Percentiles rank a stretch among this genome's conserved stretches.
These are phyloP conservation scores for Nasonovia ribisnigri DNA, from an alignment of 2,888 invertebrate species.

Conservation along the genomic window DNA sequence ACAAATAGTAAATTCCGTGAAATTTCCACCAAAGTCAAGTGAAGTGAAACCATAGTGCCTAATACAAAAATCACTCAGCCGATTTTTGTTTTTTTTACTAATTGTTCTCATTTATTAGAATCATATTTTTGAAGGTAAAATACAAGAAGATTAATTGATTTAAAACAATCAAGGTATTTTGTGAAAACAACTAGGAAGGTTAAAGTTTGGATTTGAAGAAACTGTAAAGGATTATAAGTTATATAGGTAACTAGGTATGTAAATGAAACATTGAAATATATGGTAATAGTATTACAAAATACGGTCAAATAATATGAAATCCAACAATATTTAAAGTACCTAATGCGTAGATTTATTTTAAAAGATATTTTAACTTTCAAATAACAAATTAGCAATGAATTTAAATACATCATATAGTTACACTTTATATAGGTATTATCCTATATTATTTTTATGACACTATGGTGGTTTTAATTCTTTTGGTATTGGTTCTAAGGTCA, in stretches of 20 bases:
- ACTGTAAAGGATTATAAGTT: not conserved
- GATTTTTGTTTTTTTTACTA: conserved; percentile 15
- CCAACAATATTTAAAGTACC: not conserved
- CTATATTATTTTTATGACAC: not conserved
- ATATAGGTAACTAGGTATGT: not conserved
- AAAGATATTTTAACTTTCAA: not conserved
- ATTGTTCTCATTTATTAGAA: not conserved
- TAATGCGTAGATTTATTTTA: not conserved
- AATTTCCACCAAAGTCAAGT: not conserved
- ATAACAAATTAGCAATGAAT: not conserved
- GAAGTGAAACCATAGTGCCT: not conserved
- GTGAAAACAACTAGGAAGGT: conserved; percentile 29
- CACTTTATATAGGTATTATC: not conserved
- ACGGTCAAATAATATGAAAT: not conserved
- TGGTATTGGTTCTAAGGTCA: conserved; percentile 40
- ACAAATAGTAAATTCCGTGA: not conserved
- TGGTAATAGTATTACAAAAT: not conserved
- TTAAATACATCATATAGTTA: not conserved
- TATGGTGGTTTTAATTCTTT: not conserved
- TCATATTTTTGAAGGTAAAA: conserved; percentile 38
- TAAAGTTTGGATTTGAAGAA: not conserved
- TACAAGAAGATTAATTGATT: conserved; percentile 19
- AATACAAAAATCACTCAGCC: not conserved
- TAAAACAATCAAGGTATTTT: conserved; percentile 6
- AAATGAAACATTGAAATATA: not conserved